phyloP scores from a whole-genome alignment of 2,113 vertebrate genomes.

The Eclectus roratus region DNA sequence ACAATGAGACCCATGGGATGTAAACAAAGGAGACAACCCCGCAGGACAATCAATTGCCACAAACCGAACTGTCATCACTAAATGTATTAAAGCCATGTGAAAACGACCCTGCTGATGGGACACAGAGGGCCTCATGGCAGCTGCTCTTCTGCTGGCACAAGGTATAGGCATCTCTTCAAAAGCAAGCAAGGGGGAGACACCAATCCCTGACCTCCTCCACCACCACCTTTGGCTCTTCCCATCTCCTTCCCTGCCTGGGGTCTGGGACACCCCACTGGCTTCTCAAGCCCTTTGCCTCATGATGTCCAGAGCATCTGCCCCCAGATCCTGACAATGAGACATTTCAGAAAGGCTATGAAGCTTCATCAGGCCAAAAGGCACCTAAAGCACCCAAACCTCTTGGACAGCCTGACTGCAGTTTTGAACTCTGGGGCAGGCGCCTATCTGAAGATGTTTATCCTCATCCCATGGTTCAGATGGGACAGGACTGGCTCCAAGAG shows the following conservation, averaged over 20 bases:
- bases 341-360: neutral
- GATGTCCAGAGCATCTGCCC: neutral
- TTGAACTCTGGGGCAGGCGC: neutral
- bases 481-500: neutral
- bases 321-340: neutral
- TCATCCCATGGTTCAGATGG: neutral
- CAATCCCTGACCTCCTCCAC: neutral
- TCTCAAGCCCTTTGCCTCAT: neutral
- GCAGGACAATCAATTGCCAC: conserved; percentile 39
- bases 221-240: neutral
- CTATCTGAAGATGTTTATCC: neutral
- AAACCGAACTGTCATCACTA: neutral
- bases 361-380: neutral
- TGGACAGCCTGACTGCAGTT: neutral
- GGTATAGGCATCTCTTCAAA: neutral
- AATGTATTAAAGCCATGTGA: neutral
- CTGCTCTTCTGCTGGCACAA: neutral
- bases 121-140: neutral
- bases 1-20: neutral
- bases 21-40: conserved; percentile 28
- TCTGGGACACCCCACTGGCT: neutral
- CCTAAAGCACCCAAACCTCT: neutral
- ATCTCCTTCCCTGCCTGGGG: neutral
- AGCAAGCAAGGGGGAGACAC: neutral
- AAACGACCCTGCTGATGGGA: neutral